These are phyloP conservation scores for Spodoptera litura DNA, from an alignment of 1,140 invertebrate genomes.

Conservation along the genomic window DNA sequence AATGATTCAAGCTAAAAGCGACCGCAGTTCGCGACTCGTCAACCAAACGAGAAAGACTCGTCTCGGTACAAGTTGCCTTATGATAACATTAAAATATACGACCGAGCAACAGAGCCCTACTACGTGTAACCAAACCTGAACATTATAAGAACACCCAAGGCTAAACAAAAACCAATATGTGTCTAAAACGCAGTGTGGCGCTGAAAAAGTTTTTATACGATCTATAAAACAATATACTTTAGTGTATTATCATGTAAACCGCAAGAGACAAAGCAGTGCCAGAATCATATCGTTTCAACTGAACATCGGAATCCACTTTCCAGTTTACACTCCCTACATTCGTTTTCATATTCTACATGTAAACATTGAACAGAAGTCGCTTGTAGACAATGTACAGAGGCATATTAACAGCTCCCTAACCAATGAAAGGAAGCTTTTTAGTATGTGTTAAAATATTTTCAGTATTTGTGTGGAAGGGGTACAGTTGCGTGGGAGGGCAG, in stretches of 20 bases:
- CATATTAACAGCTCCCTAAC: constrained; percentile 5
- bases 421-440: constrained; percentile 36
- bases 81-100: constrained; percentile 59
- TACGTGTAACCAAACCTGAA: constrained; percentile 4
- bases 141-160: background rate
- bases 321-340: constrained; percentile 14
- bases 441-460: constrained; percentile 36
- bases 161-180: background rate
- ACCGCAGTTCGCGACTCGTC: constrained; percentile 51
- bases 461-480: constrained; percentile 31
- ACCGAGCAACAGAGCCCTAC: background rate
- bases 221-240: background rate
- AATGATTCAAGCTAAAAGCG: constrained; percentile 51
- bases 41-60: constrained; percentile 61
- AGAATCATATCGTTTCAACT: background rate
- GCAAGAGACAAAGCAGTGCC: background rate
- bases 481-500: constrained; percentile 34
- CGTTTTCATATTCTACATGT: background rate
- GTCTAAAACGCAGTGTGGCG: background rate
- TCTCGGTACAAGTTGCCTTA: constrained; percentile 60
- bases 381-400: constrained; percentile 27
- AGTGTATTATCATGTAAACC: constrained; percentile 9
- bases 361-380: constrained; percentile 13
- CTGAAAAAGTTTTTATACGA: background rate
- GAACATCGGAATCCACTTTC: constrained; percentile 9